Conservation (phyloP, 2,888 invertebrate species). For the Tinea pellionella region DNA sequence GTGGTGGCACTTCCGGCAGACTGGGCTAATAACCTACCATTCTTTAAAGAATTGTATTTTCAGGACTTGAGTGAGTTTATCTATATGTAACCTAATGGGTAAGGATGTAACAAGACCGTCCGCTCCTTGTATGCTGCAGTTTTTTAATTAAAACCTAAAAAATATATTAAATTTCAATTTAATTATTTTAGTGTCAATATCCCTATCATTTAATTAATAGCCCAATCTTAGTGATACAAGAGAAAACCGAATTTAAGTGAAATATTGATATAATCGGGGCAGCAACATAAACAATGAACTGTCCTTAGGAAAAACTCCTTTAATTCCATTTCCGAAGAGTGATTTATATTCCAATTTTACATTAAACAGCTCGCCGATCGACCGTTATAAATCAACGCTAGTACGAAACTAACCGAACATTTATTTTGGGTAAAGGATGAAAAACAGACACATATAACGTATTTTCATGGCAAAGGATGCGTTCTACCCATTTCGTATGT, state of each 20-base stretch:
- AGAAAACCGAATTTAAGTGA: background rate
- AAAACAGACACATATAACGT: slow-evolving; percentile 13
- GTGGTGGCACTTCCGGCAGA: no score
- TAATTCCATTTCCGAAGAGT: slow-evolving; percentile 14
- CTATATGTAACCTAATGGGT: no score
- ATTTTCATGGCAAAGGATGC: slow-evolving; percentile 13
- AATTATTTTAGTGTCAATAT: no score
- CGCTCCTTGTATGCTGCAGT: no score
- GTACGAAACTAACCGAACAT: slow-evolving; percentile 37
- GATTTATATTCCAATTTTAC: slow-evolving; percentile 16
- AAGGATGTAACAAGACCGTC: no score
- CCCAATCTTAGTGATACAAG: background rate
- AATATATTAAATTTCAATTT: no score
- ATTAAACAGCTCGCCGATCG: slow-evolving; percentile 16
- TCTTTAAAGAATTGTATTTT: no score
- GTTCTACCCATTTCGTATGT: background rate
- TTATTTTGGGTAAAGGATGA: slow-evolving; percentile 31
- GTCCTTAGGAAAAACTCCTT: slow-evolving; percentile 9
- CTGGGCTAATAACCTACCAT: no score
- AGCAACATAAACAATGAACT: slow-evolving; percentile 9
- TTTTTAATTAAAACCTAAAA: no score
- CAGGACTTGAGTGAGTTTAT: no score
- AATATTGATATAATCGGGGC: background rate
- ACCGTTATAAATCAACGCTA: slow-evolving; percentile 39
- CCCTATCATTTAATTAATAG: background rate